Conservation (phyloP, 2,888 invertebrate genomes). For the Neuroscelio doddi region DNA sequence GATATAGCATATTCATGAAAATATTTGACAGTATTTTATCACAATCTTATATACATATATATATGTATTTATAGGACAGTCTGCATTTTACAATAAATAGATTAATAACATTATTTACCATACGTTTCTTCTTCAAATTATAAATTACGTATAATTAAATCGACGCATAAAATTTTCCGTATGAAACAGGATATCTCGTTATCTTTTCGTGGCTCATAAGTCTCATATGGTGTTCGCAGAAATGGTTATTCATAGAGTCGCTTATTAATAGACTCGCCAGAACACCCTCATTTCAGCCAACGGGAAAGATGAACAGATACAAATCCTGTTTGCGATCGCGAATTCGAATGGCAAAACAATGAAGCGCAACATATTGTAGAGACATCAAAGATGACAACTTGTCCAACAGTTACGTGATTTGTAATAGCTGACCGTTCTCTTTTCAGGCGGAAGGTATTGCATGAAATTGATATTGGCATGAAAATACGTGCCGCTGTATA, state of each 20-base stretch:
- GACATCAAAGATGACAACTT: conserved; percentile 5
- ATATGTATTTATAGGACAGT: too few species aligned
- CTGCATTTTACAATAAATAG: too few species aligned
- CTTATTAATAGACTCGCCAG: conserved; percentile 11
- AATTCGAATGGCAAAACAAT: neutral
- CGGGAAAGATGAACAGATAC: neutral
- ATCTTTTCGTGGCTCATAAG: neutral
- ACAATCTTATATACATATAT: too few species aligned
- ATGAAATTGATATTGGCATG: conserved; percentile 39
- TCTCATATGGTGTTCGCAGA: conserved; percentile 5
- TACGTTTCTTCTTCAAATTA: too few species aligned
- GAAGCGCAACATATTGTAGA: neutral
- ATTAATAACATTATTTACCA: too few species aligned
- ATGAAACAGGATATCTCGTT: neutral
- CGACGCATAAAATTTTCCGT: neutral
- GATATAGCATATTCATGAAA: too few species aligned
- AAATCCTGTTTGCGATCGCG: neutral
- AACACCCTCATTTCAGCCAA: conserved; percentile 1
- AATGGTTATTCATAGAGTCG: conserved; percentile 13
- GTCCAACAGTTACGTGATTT: conserved; percentile 14
- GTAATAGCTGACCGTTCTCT: conserved; percentile 18
- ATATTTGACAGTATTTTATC: too few species aligned
- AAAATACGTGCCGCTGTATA: conserved; percentile 10
- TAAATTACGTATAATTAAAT: too few species aligned
- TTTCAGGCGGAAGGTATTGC: conserved; percentile 13